These are phyloP conservation scores for Hippopotamus amphibius DNA, from an alignment of 2,113 vertebrate genomes.

Conservation along the genomic window DNA sequence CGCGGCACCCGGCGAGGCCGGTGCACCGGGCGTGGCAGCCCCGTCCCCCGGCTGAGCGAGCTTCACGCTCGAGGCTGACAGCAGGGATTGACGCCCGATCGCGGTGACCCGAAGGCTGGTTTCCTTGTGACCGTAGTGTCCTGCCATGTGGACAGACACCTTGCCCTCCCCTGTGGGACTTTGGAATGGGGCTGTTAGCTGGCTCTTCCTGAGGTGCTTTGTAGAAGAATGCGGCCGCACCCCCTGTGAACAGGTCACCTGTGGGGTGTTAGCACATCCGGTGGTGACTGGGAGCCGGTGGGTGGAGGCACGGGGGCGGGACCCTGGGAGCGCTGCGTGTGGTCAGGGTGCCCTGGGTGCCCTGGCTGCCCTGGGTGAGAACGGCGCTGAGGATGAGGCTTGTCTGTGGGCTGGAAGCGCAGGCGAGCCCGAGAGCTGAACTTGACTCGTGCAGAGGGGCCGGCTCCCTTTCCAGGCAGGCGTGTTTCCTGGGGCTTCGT, in stretches of 20 bases:
- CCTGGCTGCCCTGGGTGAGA: fast-evolving
- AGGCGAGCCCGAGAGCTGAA: fast-evolving
- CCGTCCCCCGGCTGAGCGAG: no score
- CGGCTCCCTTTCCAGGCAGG: no score
- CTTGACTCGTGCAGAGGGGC: no score
- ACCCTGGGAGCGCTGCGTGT: fast-evolving
- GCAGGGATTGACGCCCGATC: not conserved
- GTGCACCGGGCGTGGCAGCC: not conserved
- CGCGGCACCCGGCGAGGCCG: fast-evolving
- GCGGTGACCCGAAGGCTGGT: not conserved
- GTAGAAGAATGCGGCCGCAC: no score
- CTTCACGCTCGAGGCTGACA: fast-evolving
- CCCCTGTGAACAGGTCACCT: no score
- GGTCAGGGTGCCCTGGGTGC: fast-evolving
- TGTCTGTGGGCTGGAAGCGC: fast-evolving
- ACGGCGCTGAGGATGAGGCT: fast-evolving
- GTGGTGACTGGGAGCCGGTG: not conserved
- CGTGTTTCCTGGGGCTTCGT: fast-evolving
- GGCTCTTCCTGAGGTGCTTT: not conserved
- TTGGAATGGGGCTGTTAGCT: fast-evolving
- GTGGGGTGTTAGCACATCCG: fast-evolving
- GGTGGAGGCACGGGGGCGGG: fast-evolving
- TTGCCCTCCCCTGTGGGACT: fast-evolving
- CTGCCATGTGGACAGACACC: fast-evolving
- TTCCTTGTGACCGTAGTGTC: fast-evolving